A percentile compares a stretch with the other conserved stretches of the same genome.
Conservation (phyloP, 2,113 vertebrate species). For the Aramus guarauna region DNA sequence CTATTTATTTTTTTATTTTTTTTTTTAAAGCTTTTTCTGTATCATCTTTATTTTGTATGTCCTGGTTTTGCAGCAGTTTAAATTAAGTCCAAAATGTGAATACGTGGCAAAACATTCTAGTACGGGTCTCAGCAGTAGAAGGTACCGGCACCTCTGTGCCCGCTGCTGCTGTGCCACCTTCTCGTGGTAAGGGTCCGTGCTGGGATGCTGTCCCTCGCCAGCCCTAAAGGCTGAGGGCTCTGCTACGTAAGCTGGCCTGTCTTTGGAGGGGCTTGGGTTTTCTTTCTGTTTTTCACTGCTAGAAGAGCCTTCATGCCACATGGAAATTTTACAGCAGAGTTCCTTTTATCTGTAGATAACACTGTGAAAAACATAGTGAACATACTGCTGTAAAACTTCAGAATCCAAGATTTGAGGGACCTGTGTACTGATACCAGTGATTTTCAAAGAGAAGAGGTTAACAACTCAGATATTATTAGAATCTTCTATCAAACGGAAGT, state of each 20-base stretch:
- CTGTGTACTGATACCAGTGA: background rate
- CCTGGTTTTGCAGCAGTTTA: background rate
- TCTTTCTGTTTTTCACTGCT: background rate
- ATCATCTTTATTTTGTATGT: background rate
- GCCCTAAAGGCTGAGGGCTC: background rate
- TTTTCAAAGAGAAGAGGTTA: background rate
- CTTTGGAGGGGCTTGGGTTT: background rate
- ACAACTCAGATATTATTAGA: background rate
- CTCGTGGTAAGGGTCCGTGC: background rate
- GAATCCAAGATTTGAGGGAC: background rate
- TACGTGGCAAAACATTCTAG: background rate
- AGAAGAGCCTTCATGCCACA: background rate
- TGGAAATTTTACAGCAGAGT: background rate
- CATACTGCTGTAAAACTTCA: too few species aligned
- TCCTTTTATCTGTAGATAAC: background rate
- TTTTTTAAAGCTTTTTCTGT: background rate
- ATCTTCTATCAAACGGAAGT: too few species aligned
- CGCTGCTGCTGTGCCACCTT: background rate
- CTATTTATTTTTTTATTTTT: background rate
- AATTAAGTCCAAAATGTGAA: background rate
- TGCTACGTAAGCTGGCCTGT: background rate
- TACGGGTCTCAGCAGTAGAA: background rate
- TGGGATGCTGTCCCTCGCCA: fast-evolving
- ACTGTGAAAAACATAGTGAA: background rate
- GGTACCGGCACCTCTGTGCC: too few species aligned